These are phyloP conservation scores for Epinephelus lanceolatus DNA, from an alignment of 2,113 vertebrate genomes.

Conservation along the genomic window DNA sequence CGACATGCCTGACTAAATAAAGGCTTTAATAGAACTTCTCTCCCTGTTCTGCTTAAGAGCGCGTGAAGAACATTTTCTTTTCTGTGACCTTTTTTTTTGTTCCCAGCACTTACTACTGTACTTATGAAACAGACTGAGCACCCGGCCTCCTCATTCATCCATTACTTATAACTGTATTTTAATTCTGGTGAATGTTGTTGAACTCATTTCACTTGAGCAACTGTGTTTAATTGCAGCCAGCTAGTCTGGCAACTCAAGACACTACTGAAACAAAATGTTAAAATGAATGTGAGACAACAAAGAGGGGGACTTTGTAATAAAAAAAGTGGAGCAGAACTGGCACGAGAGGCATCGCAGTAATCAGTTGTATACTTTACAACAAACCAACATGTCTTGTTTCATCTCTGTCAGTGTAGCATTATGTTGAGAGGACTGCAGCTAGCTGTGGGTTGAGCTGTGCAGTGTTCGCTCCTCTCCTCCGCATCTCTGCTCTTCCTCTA, in stretches of 20 bases:
- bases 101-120: not conserved
- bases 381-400: constrained; percentile 34
- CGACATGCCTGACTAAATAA: not conserved
- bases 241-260: not conserved
- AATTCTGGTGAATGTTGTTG: not conserved
- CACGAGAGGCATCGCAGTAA: constrained; percentile 32
- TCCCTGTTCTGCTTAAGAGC: not conserved
- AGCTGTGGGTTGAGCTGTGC: constrained; percentile 43
- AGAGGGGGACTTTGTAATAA: not conserved
- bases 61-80: not conserved
- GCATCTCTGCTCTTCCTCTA: constrained; percentile 64
- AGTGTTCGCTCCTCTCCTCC: constrained; percentile 52
- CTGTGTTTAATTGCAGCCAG: not conserved
- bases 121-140: not conserved
- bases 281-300: constrained; percentile 17
- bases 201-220: not conserved
- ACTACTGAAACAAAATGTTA: not conserved
- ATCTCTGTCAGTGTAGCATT: constrained; percentile 37
- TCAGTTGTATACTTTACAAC: constrained; percentile 23
- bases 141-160: not conserved
- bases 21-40: not conserved
- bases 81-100: not conserved
- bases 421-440: constrained; percentile 32
- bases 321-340: constrained; percentile 8
- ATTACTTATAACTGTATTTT: constrained; percentile 13